Base-by-base conservation (phyloP, 2,888 invertebrate species). In the Aradus depressus region DNA sequence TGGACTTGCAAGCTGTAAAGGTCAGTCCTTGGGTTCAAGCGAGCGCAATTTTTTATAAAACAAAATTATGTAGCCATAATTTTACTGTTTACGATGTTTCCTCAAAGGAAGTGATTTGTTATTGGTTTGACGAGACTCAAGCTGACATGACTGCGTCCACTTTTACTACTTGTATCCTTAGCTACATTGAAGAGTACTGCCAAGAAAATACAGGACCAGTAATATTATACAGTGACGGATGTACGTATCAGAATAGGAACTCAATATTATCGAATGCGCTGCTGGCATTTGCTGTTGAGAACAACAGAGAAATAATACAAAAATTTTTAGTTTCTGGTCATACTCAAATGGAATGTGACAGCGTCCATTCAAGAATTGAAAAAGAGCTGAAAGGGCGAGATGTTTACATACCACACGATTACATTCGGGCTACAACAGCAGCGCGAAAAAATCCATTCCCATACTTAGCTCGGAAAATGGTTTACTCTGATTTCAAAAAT, bases 1-100 rank as follows among this genome's bases (percentile, higher is more conserved):
- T 19, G 19, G 41, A 39, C 19, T 18, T 39, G 3, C 41, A 39
- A 21, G 41, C 41, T 3, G 41, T 39, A 4, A 39, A 39, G 10
- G 16, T 39, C 4, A 3, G 14, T 10, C 44, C 44, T 2, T 21
- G 28, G 26, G 16, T 44, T n/a, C 28, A 44, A 12, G 44, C 44
- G 3, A 32, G 31, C 19, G 44, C 44, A 3, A 5, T 44, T 3
- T 32, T 32, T 12, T 44, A 28, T 19, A 44, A 23, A 16, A 44
- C 44, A 8, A 44, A 44, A 8, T 18, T 44, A 3, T 44, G 44
- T 18, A 28, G 19, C 8, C 44, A 44, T 8, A 44, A 44, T 28
- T 44, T 44, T 4, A 32, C 44, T 3, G 12, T 44, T 4, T 44
- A 28, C 8, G 32, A 44, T 16, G 10, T 44, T n/a, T 16, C 18